Evolutionary conservation across 2,797 vertebrate genomes (phyloP), one percentile per base, ranked within the genome.

Genomic region (Peromyscus melanophrys): DNA sequence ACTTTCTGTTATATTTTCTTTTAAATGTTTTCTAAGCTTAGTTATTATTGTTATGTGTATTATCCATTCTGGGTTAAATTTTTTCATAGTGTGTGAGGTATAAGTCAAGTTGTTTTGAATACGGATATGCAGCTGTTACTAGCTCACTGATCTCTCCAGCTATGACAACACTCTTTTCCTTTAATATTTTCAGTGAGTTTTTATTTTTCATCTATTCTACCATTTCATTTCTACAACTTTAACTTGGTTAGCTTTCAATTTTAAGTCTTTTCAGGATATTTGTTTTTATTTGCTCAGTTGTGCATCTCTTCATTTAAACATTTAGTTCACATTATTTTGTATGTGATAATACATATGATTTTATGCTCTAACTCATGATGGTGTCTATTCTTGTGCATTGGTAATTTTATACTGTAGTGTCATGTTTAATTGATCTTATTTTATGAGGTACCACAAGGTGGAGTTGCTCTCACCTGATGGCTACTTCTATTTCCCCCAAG

Each of bases 231-330:
- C 23, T 83, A 61, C 61, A 76, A 55, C 37, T 46, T 90, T 7
- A 46, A 25, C 81, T 89, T 52, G 31, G 49, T 75, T 43, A 75
- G 85, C 69, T 37, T 37, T 88, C 67, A 31, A 34, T 59, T 57
- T 75, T 23, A 61, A 23, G 83, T 61, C 67, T 25, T 89, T 93
- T 82, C 59, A 34, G 31, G 76, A 31, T 52, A 27, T 46, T 71
- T 19, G 63, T n/a, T 96, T 90, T 90, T 65, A 81, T 92, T 96
- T 94, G 11, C 4, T 89, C n/a, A 49, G 17, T 83, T 49, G 27
- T 86, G 37, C 34, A 82, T 86, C 77, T 83, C 49, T 69, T 92
- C 89, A 4, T 65, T 49, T 13, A 76, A 83, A 78, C 27, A 78
- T n/a, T 89, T 46, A 23, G 84, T 94, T 96, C 76, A 37, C 14